Conservation (phyloP, 2,888 invertebrate species). For the Amphipyra tragopoginis region DNA sequence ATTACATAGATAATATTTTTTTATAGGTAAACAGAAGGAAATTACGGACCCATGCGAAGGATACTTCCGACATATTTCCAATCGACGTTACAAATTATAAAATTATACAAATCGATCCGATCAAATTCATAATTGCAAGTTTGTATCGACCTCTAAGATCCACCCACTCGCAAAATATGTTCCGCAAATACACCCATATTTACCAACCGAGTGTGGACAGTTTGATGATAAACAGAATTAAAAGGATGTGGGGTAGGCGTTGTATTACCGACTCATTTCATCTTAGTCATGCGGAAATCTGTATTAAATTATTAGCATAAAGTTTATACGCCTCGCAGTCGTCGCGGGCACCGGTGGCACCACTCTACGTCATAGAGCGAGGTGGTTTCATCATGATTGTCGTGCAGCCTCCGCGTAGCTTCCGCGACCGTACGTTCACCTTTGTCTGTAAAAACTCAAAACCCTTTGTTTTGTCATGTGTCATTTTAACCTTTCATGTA, state of each 20-base stretch:
- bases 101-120: constrained; percentile 20
- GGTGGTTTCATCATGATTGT: constrained; percentile 76
- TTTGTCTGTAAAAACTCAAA: constrained; percentile 63
- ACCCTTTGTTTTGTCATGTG: constrained; percentile 54
- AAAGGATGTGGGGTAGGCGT: constrained; percentile 49
- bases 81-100: constrained; percentile 20
- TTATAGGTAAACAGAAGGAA: no score
- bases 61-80: constrained; percentile 13
- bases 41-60: no score
- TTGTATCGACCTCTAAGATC: constrained; percentile 64
- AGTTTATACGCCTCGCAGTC: constrained; percentile 44
- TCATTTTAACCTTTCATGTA: constrained; percentile 13
- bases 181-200: constrained; percentile 71
- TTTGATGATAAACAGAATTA: constrained; percentile 52
- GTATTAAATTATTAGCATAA: constrained; percentile 52
- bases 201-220: constrained; percentile 54
- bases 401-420: constrained; percentile 74
- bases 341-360: constrained; percentile 13
- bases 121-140: constrained; percentile 32
- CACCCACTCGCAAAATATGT: constrained; percentile 65
- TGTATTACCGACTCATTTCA: constrained; percentile 27
- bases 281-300: constrained; percentile 62
- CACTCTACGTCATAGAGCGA: constrained; percentile 70
- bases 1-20: no score
- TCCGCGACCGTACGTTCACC: constrained; percentile 86